Evolutionary conservation across 2,797 vertebrate species (phyloP).

Genomic region (Calcarius lapponicus): DNA sequence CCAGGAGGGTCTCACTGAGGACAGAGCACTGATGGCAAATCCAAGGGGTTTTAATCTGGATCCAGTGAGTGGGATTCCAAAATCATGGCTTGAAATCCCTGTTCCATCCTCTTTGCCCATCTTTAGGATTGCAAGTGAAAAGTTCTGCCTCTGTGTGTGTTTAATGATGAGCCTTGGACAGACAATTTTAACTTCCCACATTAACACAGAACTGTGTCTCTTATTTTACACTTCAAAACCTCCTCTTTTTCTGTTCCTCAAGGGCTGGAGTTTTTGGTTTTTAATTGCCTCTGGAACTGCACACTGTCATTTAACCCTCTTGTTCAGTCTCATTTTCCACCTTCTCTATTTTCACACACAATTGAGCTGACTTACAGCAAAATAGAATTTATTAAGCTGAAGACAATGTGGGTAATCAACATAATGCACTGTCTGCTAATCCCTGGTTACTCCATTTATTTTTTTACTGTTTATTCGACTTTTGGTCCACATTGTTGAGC

Average conservation of each 20-base stretch:
- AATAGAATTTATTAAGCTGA: conserved; percentile 52
- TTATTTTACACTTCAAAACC: conserved; percentile 21
- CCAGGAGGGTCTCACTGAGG: background rate
- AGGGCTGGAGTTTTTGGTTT: background rate
- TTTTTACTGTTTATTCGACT: conserved; percentile 27
- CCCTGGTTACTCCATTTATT: conserved; percentile 18
- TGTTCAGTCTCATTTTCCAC: conserved; percentile 49
- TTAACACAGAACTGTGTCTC: background rate
- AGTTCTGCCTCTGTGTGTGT: background rate
- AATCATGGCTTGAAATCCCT: background rate
- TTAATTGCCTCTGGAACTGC: conserved; percentile 36
- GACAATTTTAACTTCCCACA: background rate
- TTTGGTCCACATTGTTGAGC: background rate
- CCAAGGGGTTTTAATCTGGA: background rate
- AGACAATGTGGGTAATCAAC: conserved; percentile 62
- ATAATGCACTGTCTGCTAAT: conserved; percentile 65
- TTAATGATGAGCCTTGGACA: background rate
- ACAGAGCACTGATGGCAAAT: background rate
- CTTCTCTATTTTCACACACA: conserved; percentile 56
- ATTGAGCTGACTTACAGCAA: conserved; percentile 49
- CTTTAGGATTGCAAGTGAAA: background rate
- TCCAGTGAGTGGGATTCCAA: background rate
- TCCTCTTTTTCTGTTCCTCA: background rate
- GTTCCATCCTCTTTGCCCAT: background rate
- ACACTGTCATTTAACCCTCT: conserved; percentile 43